phyloP scores from a whole-genome alignment of 2,797 vertebrate genomes.

The Cyclura pinguis region DNA sequence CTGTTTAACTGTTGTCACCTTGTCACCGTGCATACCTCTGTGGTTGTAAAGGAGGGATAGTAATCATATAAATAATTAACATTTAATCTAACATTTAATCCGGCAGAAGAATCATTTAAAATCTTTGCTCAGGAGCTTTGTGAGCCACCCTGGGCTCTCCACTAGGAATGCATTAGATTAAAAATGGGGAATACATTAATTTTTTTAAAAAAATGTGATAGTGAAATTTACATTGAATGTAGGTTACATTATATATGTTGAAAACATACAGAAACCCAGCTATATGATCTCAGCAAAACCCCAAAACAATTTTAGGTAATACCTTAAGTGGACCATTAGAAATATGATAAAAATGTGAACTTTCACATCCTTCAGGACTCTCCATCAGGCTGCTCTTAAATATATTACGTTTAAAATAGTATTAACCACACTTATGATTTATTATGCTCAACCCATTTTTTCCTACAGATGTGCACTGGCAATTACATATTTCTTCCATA shows the following conservation, averaged over 20 bases:
- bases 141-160: neutral
- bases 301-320: no score
- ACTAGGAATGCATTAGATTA: no score
- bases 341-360: no score
- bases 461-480: conserved; percentile 89
- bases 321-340: no score
- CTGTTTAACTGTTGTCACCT: neutral
- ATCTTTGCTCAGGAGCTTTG: neutral
- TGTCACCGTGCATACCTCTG: neutral
- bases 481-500: conserved; percentile 97
- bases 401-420: neutral
- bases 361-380: no score
- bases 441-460: neutral
- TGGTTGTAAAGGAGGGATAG: no score
- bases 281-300: no score
- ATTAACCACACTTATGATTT: neutral
- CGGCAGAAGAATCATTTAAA: conserved; percentile 9
- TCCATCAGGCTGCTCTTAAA: neutral
- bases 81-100: neutral
- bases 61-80: neutral
- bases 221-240: neutral
- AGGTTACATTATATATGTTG: neutral
- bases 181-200: neutral
- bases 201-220: no score
- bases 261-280: no score